Evolutionary conservation across 2,113 vertebrate genomes (phyloP).

Genomic region (Laterallus jamaicensis): DNA sequence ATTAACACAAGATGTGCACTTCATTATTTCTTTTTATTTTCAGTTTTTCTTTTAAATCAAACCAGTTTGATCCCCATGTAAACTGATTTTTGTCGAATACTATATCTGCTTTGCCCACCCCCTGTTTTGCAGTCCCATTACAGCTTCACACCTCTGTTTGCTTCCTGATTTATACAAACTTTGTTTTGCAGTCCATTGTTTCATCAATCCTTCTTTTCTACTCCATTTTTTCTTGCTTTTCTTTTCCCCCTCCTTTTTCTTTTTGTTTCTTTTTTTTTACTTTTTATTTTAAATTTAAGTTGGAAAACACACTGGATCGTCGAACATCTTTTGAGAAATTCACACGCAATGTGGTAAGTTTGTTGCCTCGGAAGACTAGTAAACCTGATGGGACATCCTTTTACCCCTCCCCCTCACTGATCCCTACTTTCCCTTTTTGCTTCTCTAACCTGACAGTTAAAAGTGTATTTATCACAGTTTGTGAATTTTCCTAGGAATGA

Average conservation of each 20-base stretch:
- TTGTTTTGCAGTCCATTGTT: conserved; percentile 61
- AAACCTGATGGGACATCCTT: conserved; percentile 43
- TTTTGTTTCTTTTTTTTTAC: conserved; percentile 44
- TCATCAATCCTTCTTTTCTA: conserved; percentile 70
- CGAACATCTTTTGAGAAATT: conserved; percentile 89
- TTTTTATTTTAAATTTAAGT: conserved; percentile 75
- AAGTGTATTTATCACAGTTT: conserved; percentile 35
- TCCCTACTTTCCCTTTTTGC: conserved; percentile 18
- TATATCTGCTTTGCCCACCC: not conserved
- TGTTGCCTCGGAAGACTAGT: conserved; percentile 60
- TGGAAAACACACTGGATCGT: conserved; percentile 81
- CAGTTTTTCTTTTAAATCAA: conserved; percentile 57
- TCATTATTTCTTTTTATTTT: conserved; percentile 62
- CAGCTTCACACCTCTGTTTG: not conserved
- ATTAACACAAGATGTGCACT: conserved; percentile 32
- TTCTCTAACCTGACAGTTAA: conserved; percentile 12
- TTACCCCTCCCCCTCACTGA: not conserved
- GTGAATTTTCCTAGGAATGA: conserved; percentile 31
- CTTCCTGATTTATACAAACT: conserved; percentile 52
- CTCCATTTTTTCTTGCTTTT: conserved; percentile 63
- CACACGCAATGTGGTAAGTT: conserved; percentile 86
- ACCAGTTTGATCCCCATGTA: conserved; percentile 6
- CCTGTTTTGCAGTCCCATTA: conserved; percentile 5
- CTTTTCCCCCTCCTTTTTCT: conserved; percentile 38
- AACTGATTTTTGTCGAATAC: conserved; percentile 15